Conservation (phyloP, 2,113 vertebrate genomes). For the Pluvialis apricaria region DNA sequence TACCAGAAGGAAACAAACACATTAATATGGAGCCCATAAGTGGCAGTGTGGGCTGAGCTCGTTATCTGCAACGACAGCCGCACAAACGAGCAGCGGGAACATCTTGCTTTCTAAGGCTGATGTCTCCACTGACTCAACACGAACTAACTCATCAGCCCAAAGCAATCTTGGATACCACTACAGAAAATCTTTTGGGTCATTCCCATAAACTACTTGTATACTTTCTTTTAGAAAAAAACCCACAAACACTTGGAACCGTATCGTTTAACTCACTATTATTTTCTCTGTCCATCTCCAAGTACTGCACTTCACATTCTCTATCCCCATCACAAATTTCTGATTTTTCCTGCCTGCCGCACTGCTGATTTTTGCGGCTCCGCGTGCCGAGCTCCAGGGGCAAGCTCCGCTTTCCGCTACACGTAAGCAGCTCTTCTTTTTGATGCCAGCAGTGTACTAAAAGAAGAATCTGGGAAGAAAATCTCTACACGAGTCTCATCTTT, state of each 20-base stretch:
- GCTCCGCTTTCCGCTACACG: background rate
- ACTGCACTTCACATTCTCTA: no score
- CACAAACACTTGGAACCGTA: accelerated
- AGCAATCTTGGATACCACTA: background rate
- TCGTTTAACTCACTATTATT: background rate
- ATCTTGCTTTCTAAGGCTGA: background rate
- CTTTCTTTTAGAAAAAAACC: background rate
- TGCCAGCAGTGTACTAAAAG: background rate
- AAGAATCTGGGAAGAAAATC: background rate
- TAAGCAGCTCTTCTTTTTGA: background rate
- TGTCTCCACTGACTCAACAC: background rate
- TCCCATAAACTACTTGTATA: accelerated
- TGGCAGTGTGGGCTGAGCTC: background rate
- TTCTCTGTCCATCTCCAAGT: no score
- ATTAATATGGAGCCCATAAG: background rate
- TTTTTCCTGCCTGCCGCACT: background rate
- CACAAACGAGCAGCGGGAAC: background rate
- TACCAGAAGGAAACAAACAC: conserved; percentile 9
- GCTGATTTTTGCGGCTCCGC: background rate
- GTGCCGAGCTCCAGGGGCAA: background rate
- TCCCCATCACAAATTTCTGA: background rate
- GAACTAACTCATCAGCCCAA: background rate
- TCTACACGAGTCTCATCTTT: background rate
- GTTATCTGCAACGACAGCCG: background rate
- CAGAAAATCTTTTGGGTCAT: background rate